phyloP scores from a whole-genome alignment of 2,113 vertebrate genomes.

The Merops nubicus region DNA sequence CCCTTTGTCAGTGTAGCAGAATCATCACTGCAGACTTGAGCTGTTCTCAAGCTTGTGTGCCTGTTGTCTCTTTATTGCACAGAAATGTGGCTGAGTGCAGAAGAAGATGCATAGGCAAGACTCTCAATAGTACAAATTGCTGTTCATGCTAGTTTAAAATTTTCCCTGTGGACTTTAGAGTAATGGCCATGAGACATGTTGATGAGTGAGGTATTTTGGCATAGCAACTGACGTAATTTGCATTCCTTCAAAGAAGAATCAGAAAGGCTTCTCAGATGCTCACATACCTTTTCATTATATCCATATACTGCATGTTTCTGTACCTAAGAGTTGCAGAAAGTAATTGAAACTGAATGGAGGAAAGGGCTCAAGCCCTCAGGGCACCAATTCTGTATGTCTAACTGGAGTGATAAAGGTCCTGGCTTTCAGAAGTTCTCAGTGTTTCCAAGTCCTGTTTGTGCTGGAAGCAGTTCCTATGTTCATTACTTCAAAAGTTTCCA shows the following conservation, averaged over 20 bases:
- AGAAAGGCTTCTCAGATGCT: background rate
- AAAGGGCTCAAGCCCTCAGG: background rate
- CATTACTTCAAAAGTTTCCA: background rate
- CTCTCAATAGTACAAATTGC: background rate
- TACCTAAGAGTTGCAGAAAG: background rate
- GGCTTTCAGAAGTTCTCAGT: background rate
- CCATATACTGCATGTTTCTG: background rate
- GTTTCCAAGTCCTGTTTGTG: background rate
- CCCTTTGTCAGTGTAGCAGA: background rate
- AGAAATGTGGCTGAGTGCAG: background rate
- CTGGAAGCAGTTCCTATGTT: background rate
- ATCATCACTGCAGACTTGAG: background rate
- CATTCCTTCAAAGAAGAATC: background rate
- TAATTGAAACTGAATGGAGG: background rate
- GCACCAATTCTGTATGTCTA: background rate
- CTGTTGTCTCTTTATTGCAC: background rate
- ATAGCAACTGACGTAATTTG: background rate
- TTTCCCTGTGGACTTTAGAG: background rate
- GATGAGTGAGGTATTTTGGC: background rate
- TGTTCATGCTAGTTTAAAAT: background rate
- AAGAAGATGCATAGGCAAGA: background rate
- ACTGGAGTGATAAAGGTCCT: accelerated
- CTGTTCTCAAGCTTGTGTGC: background rate
- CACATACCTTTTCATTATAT: background rate
- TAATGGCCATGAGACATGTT: background rate